Evolutionary conservation across 2,888 invertebrate species (phyloP).

Genomic region (Zeuzera pyrina): DNA sequence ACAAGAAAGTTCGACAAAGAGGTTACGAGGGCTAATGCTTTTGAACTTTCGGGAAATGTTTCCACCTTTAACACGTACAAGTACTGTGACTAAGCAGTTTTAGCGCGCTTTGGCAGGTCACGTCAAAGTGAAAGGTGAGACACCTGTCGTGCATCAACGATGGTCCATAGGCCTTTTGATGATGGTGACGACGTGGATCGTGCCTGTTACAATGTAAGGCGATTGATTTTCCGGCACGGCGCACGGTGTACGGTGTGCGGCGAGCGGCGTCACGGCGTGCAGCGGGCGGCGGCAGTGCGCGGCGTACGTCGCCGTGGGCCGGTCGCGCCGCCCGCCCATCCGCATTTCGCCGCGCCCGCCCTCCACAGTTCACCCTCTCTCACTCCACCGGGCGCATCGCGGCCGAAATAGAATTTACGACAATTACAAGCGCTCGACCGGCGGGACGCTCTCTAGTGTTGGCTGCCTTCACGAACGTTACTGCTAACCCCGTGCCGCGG

Average conservation of each 20-base stretch:
- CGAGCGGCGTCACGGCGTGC: constrained; percentile 5
- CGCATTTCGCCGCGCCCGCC: constrained; percentile 18
- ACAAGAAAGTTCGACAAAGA: no score
- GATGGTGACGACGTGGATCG: no score
- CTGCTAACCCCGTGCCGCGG: background rate
- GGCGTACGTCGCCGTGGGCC: constrained; percentile 50
- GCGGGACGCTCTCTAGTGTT: constrained; percentile 3
- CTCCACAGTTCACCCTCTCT: constrained; percentile 18
- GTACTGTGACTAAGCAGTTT: no score
- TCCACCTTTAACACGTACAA: no score
- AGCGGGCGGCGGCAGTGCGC: constrained; percentile 40
- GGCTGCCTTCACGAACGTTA: background rate
- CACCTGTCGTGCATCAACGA: no score
- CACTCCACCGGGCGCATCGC: constrained; percentile 13
- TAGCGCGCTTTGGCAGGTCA: no score
- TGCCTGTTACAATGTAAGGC: no score
- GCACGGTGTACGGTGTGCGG: constrained; percentile 12
- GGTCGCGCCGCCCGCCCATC: constrained; percentile 25
- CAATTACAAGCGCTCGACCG: constrained; percentile 10
- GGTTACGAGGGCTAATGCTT: no score
- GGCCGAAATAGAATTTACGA: constrained; percentile 25
- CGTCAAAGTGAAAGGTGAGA: no score
- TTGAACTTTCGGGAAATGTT: no score
- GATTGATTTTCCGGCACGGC: constrained; percentile 7
- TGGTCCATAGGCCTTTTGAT: no score